Evolutionary conservation across 2,113 vertebrate species (phyloP), one percentile per base, ranked within the genome.

Genomic region (Apistogramma diplotaenia): DNA sequence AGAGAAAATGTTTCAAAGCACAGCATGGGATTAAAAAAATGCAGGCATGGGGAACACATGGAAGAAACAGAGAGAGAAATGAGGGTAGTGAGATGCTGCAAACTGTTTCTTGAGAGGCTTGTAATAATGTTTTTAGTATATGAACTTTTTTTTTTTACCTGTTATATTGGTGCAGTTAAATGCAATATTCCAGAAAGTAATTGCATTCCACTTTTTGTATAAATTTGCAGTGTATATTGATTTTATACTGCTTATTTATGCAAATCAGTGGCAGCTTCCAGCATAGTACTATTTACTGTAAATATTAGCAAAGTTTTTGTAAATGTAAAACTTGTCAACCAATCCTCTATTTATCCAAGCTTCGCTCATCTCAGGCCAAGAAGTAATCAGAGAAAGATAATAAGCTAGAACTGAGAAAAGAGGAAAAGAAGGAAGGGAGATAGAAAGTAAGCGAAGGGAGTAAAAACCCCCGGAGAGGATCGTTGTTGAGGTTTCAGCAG

Each of bases 11-110:
- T 76, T 79, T 46, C 49, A 75, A 71, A 40, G 71, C 74, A 78
- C 78, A 76, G 84, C 57, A 21, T 54, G 53, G 56, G 71, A 77
- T 62, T 56, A 77, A 87, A 84, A 62, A 33, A 79, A 76, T 21
- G 51, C 40, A 6, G 12, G 8, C 37, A 23, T 53, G n/a, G 59
- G 25, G 25, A 62, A 54, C 57, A 43, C 23, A 43, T 31, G 6
- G 51, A 65, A 61, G 21, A 59, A 18, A 35, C 23, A 31, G 46
- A 73, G 23, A 1, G 2, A 53, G 33, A 83, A 70, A 71, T 21
- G 13, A 23, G 43, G 75, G 46, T 51, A 76, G 27, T 27, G 56
- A 59, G 46, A 27, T 73, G 9, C 61, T 33, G 1, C 49, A n/a
- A 87, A 73, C 31, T 78, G 58, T 27, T 75, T 81, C 57, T 61